Percentiles rank a stretch among this genome's conserved stretches.
These are phyloP conservation scores for Macropodus opercularis DNA, from an alignment of 2,797 vertebrate species.

Conservation along the genomic window DNA sequence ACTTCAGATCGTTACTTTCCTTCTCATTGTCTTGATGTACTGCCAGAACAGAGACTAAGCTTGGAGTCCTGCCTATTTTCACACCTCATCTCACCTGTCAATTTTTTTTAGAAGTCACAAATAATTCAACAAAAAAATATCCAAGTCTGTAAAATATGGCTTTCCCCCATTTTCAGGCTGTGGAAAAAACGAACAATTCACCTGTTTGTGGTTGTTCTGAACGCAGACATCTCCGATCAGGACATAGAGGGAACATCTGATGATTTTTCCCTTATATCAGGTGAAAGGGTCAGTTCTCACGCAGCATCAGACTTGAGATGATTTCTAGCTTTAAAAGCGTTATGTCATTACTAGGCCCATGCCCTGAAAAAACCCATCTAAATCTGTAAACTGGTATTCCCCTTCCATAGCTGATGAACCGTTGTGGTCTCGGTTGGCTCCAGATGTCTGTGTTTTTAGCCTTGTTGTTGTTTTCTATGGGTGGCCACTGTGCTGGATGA, in stretches of 20 bases:
- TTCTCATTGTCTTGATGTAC: constrained; percentile 21
- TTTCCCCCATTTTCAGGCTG: neutral
- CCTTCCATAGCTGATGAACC: constrained; percentile 47
- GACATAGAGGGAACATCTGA: neutral
- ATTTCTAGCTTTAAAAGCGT: constrained; percentile 15
- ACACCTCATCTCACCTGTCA: constrained; percentile 45
- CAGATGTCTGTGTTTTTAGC: constrained; percentile 57
- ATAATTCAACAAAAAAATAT: neutral
- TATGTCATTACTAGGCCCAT: constrained; percentile 16
- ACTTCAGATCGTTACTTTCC: constrained; percentile 11
- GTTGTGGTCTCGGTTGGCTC: constrained; percentile 53
- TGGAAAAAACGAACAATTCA: neutral
- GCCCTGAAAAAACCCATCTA: constrained; percentile 20
- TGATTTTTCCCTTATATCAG: neutral
- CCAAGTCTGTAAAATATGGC: neutral
- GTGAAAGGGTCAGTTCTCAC: constrained; percentile 16
- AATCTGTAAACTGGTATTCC: constrained; percentile 35
- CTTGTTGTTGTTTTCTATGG: constrained; percentile 42
- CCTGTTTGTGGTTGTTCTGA: neutral
- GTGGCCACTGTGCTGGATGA: constrained; percentile 39
- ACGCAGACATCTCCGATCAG: neutral
- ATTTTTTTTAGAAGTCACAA: constrained; percentile 11
- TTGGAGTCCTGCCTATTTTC: constrained; percentile 32
- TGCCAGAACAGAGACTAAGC: constrained; percentile 19
- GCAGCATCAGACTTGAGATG: neutral